Conservation (phyloP, 1,140 invertebrate genomes). For the Halictus rubicundus region DNA sequence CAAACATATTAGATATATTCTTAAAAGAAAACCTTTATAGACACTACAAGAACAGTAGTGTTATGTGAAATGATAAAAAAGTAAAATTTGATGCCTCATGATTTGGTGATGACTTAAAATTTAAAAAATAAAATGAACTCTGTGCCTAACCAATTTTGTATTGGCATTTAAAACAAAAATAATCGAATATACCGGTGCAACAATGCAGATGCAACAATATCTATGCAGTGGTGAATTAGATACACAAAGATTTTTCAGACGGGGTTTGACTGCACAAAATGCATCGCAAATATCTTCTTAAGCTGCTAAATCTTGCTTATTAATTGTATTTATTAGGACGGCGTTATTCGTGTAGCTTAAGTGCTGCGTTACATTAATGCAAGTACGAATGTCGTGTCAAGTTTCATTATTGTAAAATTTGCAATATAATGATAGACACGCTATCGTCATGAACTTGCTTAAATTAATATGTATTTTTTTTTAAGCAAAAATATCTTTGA, state of each 20-base stretch:
- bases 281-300: slow-evolving; percentile 71
- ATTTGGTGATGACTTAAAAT: slow-evolving; percentile 67
- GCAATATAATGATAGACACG: slow-evolving; percentile 11
- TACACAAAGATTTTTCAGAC: slow-evolving; percentile 43
- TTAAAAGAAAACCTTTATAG: background rate
- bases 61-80: background rate
- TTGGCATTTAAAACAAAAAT: slow-evolving; percentile 52
- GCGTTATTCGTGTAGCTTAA: slow-evolving; percentile 72
- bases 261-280: slow-evolving; percentile 66
- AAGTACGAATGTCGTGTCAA: slow-evolving; percentile 70
- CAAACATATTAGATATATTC: slow-evolving; percentile 11
- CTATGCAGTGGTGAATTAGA: slow-evolving; percentile 46
- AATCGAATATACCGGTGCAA: slow-evolving; percentile 48
- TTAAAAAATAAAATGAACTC: slow-evolving; percentile 45
- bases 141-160: slow-evolving; percentile 66
- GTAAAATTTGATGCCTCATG: slow-evolving; percentile 60
- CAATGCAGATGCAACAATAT: slow-evolving; percentile 28
- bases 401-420: slow-evolving; percentile 59
- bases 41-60: background rate
- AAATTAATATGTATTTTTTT: slow-evolving; percentile 23
- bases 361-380: slow-evolving; percentile 68
- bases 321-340: slow-evolving; percentile 75
- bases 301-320: slow-evolving; percentile 69
- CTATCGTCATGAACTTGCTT: slow-evolving; percentile 5
- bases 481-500: background rate